Evolutionary conservation across 1,140 invertebrate species (phyloP).

Genomic region (Drosophila equinoxialis): DNA sequence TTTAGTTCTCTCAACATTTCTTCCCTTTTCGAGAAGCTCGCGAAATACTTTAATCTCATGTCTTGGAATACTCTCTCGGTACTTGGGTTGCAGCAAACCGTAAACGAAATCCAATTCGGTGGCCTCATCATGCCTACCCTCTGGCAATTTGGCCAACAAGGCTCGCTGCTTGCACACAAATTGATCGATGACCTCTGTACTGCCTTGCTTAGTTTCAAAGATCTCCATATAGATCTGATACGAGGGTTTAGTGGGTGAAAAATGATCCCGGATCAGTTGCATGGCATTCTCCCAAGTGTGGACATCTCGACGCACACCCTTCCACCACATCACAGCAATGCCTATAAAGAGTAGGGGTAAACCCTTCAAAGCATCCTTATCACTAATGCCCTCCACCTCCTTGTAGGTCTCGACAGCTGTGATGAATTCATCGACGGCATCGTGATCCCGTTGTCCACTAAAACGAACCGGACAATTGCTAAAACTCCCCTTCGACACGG

Average conservation of each 20-base stretch:
- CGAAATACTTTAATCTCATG: slow-evolving; percentile 69
- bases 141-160: slow-evolving; percentile 71
- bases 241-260: slow-evolving; percentile 74
- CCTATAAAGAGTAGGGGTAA: slow-evolving; percentile 65
- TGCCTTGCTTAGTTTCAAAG: slow-evolving; percentile 61
- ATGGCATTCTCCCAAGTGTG: slow-evolving; percentile 68
- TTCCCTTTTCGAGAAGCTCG: slow-evolving; percentile 68
- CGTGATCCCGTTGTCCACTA: slow-evolving; percentile 75
- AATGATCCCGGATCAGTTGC: slow-evolving; percentile 65
- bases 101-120: slow-evolving; percentile 77
- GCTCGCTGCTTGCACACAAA: slow-evolving; percentile 77
- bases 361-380: slow-evolving; percentile 72
- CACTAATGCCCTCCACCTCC: slow-evolving; percentile 76
- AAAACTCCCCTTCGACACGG: slow-evolving; percentile 71
- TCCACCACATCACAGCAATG: slow-evolving; percentile 75
- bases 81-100: slow-evolving; percentile 66
- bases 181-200: slow-evolving; percentile 56
- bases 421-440: slow-evolving; percentile 80
- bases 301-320: slow-evolving; percentile 71
- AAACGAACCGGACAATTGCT: slow-evolving; percentile 70
- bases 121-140: slow-evolving; percentile 72
- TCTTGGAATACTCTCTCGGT: slow-evolving; percentile 64
- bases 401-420: slow-evolving; percentile 72
- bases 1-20: slow-evolving; percentile 56
- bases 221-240: slow-evolving; percentile 77